Base-by-base conservation (phyloP, 2,113 vertebrate genomes). In the Chascanopsetta lugubris region DNA sequence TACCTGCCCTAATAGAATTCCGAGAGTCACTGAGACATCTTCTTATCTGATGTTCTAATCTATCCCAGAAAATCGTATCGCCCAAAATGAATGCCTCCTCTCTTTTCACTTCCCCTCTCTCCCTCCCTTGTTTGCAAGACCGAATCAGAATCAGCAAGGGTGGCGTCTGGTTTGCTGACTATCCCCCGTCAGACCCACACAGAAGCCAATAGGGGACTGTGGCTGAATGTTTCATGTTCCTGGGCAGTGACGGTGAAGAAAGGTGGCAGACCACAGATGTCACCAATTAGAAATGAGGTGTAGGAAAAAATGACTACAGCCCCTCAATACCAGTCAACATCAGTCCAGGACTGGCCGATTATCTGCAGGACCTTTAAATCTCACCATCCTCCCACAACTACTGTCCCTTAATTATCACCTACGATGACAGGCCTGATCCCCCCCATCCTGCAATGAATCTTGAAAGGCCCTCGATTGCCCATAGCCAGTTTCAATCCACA, bases 381-480 rank as follows among this genome's bases (percentile, higher is more conserved):
- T 74, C 26, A 61, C 32, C 66, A 43, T 42, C 61, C 46, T 22
- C 48, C 40, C 68, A 72, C 71, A 72, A 71, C 61, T 70, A 1
- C n/a, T n/a, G n/a, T n/a, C n/a, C n/a, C n/a, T n/a, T n/a, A n/a
- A n/a, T n/a, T n/a, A n/a, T n/a, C n/a, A n/a, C n/a, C n/a, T n/a
- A n/a, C n/a, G n/a, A n/a, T 18, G 51, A 85, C 67, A 38, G 22
- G 42, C 42, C 56, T 8, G 36, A 61, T 75, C 67, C 50, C 72
- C n/a, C 46, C 61, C 64, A 49, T 59, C 75, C 76, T 69, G 70
- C 70, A 72, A 84, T 87, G 72, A 78, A 85, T 90, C 78, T 73
- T 43, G 86, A 86, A 76, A 82, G 62, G 77, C 67, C 74, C 78
- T 87, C 83, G 77, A 83, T 80, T 43, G 49, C 69, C 45, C n/a